Percentiles rank a stretch among this genome's conserved stretches.
These are phyloP conservation scores for Sericinus montela DNA, from an alignment of 2,888 invertebrate species.

Conservation along the genomic window DNA sequence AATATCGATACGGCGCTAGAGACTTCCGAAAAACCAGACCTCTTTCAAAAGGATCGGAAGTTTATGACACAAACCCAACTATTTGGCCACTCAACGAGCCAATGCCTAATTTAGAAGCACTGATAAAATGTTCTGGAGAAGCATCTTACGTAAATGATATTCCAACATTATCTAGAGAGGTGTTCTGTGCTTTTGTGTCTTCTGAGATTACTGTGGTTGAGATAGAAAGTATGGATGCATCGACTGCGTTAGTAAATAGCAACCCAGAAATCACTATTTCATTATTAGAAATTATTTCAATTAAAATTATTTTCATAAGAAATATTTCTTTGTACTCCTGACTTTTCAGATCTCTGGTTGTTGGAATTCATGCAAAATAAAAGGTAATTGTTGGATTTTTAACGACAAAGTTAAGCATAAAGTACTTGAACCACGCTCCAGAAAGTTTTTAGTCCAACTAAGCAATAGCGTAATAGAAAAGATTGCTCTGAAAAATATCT, in stretches of 20 bases:
- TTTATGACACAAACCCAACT: conserved; percentile 80
- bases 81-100: conserved; percentile 84
- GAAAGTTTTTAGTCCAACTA: too few species aligned
- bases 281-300: too few species aligned
- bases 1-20: conserved; percentile 69
- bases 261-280: too few species aligned
- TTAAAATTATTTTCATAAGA: too few species aligned
- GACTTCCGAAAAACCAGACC: conserved; percentile 72
- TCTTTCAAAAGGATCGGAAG: conserved; percentile 80
- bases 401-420: too few species aligned
- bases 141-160: conserved; percentile 83
- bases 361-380: too few species aligned
- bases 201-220: conserved; percentile 74
- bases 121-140: conserved; percentile 82
- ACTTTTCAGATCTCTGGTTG: too few species aligned
- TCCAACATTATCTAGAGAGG: conserved; percentile 78
- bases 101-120: conserved; percentile 81
- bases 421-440: too few species aligned
- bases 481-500: too few species aligned
- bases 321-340: too few species aligned
- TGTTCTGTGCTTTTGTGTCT: conserved; percentile 83
- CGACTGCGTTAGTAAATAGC: conserved; percentile 79
- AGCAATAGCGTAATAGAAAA: too few species aligned
- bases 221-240: conserved; percentile 79
- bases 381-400: too few species aligned